Conservation (phyloP, 2,888 invertebrate genomes). For the Germaria angustata region DNA sequence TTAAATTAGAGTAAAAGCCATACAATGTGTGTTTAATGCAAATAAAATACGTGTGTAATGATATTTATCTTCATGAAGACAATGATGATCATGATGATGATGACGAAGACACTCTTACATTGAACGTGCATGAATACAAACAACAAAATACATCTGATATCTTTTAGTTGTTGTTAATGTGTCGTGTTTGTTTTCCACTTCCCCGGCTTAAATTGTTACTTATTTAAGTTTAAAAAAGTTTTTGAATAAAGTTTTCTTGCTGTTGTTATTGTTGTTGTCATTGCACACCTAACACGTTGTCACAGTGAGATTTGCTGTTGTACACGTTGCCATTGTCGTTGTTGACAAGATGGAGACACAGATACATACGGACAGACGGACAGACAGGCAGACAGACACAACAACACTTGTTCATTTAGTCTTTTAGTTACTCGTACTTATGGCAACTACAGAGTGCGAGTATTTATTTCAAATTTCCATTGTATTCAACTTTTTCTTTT, state of each 20-base stretch:
- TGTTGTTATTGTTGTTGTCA: slow-evolving; percentile 11
- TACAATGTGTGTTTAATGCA: slow-evolving; percentile 26
- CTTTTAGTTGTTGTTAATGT: not conserved
- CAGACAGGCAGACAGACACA: not conserved
- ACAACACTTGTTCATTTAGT: not conserved
- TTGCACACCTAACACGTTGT: slow-evolving; percentile 22
- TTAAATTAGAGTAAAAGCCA: slow-evolving; percentile 11
- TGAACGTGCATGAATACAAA: slow-evolving; percentile 18
- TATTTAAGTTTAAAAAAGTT: slow-evolving; percentile 31
- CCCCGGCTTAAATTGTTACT: slow-evolving; percentile 2
- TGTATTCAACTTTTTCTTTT: slow-evolving; percentile 27
- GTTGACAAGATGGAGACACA: slow-evolving; percentile 26
- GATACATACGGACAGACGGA: not conserved
- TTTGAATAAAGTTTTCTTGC: slow-evolving; percentile 16
- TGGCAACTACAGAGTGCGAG: not conserved
- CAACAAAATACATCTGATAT: not conserved
- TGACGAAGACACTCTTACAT: not conserved
- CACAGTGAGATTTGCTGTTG: slow-evolving; percentile 10
- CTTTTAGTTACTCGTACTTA: not conserved
- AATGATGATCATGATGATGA: not conserved
- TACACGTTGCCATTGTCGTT: slow-evolving; percentile 13
- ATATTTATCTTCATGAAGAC: not conserved
- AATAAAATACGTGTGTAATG: not conserved
- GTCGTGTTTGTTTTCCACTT: not conserved
- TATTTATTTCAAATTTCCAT: slow-evolving; percentile 25